Percentiles rank a stretch among this genome's conserved stretches.
phyloP scores from a whole-genome alignment of 2,113 vertebrate genomes.

The Natator depressus region DNA sequence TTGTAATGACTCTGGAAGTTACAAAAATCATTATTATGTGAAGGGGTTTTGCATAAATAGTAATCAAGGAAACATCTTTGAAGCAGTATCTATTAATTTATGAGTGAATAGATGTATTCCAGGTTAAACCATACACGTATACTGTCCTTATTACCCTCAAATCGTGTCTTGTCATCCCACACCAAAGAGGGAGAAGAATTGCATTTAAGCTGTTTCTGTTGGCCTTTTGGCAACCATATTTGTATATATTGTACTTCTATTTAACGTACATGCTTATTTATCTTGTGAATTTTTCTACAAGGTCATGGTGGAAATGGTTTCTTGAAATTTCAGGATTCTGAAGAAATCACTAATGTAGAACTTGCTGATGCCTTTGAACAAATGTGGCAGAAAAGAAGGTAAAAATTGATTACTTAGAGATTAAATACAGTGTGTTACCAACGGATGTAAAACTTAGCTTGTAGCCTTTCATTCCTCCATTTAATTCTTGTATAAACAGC shows the following conservation, averaged over 20 bases:
- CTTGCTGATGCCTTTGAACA: constrained; percentile 98
- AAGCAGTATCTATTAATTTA: background rate
- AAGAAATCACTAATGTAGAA: constrained; percentile 99
- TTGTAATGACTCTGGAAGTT: background rate
- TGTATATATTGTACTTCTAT: fast-evolving
- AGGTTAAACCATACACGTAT: background rate
- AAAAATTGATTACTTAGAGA: background rate
- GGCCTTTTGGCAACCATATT: background rate
- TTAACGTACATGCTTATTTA: background rate
- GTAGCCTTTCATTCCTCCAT: background rate
- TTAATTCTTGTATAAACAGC: background rate
- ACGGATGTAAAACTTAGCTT: background rate
- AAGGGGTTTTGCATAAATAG: background rate
- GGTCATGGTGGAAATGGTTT: constrained; percentile 98
- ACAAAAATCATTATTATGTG: background rate
- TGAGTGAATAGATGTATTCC: background rate
- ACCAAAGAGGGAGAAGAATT: background rate
- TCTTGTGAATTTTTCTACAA: constrained; percentile 65
- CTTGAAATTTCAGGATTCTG: constrained; percentile 98
- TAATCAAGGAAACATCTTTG: background rate
- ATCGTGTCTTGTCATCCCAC: background rate
- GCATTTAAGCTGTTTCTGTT: background rate
- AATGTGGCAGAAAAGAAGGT: constrained; percentile 99
- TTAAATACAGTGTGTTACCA: background rate
- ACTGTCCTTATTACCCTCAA: background rate